Percentiles rank a stretch among this genome's conserved stretches.
phyloP scores from a whole-genome alignment of 2,113 vertebrate species.

The Psittacus erithacus region DNA sequence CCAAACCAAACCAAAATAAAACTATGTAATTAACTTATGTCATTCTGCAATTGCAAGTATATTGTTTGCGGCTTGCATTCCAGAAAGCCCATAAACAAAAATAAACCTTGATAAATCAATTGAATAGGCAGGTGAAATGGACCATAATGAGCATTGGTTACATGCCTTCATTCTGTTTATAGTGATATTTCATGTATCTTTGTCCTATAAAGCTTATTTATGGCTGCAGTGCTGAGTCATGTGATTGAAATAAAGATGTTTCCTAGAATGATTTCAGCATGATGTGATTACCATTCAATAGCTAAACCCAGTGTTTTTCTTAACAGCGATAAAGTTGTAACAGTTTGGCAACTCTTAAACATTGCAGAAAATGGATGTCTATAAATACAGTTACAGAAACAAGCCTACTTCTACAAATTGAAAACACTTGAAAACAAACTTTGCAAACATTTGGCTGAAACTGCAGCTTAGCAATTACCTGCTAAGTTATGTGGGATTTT shows the following conservation, averaged over 20 bases:
- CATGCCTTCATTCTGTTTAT: slow-evolving; percentile 3
- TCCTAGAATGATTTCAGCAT: background rate
- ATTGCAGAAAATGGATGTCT: background rate
- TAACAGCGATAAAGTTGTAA: background rate
- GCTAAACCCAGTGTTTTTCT: background rate
- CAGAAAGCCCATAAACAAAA: background rate
- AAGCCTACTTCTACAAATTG: background rate
- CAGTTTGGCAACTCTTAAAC: background rate
- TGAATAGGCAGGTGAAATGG: background rate
- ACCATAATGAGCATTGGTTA: slow-evolving; percentile 24
- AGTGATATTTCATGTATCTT: background rate
- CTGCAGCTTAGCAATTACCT: background rate
- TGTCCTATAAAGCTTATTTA: slow-evolving; percentile 8
- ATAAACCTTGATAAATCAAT: slow-evolving; percentile 21
- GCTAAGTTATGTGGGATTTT: background rate
- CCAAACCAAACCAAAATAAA: background rate
- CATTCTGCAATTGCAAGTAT: background rate
- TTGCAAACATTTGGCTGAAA: background rate
- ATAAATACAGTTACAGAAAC: background rate
- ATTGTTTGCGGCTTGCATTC: background rate
- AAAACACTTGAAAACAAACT: background rate
- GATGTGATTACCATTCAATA: background rate
- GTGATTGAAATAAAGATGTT: background rate
- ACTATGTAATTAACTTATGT: rapidly evolving
- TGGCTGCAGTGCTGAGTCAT: background rate